Conservation (phyloP, 1,140 invertebrate genomes). For the Pissodes strobi region DNA sequence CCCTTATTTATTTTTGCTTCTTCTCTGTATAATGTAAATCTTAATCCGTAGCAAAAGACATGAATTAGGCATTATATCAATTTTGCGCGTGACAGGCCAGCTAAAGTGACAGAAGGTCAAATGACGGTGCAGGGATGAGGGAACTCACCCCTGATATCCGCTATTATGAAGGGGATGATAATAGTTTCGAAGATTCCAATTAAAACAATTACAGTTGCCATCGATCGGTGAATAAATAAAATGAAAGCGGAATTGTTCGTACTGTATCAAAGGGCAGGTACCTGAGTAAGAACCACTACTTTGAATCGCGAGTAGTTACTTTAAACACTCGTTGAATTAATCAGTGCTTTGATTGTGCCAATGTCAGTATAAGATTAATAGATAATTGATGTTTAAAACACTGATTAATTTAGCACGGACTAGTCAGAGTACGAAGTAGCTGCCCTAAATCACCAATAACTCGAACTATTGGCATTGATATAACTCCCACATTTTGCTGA, state of each 20-base stretch:
- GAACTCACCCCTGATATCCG: conserved; percentile 22
- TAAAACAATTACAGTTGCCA: conserved; percentile 20
- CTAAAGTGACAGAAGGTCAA: conserved; percentile 54
- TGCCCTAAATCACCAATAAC: no score
- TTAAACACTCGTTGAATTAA: no score
- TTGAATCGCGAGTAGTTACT: no score
- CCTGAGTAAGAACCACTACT: no score
- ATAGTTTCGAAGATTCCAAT: conserved; percentile 18
- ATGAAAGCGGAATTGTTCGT: not conserved
- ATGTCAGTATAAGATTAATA: no score
- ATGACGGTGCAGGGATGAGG: conserved; percentile 40
- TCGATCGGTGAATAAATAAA: conserved; percentile 1
- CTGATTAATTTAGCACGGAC: no score
- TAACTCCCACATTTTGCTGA: no score
- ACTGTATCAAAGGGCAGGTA: no score
- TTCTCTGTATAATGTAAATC: conserved; percentile 9
- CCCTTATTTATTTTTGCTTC: conserved; percentile 6
- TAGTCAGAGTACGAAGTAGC: no score
- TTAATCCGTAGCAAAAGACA: conserved; percentile 47
- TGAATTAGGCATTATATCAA: conserved; percentile 56
- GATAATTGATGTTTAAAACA: no score
- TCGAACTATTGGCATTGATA: no score
- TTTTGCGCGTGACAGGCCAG: conserved; percentile 52
- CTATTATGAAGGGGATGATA: conserved; percentile 16
- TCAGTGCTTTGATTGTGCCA: no score